Conservation (phyloP, 2,113 vertebrate species). For the Chionis minor region DNA sequence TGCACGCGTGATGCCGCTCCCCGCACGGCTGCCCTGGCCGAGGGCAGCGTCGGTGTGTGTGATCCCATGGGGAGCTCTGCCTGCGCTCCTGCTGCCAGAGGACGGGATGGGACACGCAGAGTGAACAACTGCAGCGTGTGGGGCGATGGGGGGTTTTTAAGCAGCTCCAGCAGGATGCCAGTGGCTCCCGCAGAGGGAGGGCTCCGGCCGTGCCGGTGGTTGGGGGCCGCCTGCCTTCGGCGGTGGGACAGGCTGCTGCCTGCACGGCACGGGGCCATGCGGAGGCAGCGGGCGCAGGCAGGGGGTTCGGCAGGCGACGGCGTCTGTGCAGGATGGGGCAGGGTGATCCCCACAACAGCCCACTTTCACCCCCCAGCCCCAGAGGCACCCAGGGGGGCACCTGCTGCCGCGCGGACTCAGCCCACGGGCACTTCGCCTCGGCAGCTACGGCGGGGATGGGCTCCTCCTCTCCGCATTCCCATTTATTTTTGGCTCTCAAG, state of each 20-base stretch:
- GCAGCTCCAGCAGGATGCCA: not conserved
- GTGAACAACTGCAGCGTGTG: too few relatives aligned
- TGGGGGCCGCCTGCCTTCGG: too few relatives aligned
- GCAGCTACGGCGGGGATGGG: fast-evolving
- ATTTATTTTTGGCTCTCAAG: conserved; percentile 50
- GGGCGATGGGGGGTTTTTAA: fast-evolving
- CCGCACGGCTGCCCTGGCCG: not conserved
- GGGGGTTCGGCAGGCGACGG: fast-evolving
- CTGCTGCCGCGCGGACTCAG: not conserved
- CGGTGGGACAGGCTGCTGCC: not conserved
- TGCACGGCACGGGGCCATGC: fast-evolving
- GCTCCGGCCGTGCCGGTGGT: not conserved
- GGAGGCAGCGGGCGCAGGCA: not conserved
- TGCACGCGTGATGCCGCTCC: not conserved
- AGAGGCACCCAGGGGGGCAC: not conserved
- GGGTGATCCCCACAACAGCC: not conserved
- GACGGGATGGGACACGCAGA: fast-evolving
- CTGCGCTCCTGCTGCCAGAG: not conserved
- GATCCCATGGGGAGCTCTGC: not conserved
- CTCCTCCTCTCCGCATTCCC: conserved; percentile 13
- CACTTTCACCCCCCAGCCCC: fast-evolving
- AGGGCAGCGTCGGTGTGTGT: fast-evolving
- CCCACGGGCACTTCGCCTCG: not conserved
- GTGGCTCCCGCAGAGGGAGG: not conserved
- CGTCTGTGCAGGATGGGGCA: fast-evolving